A percentile compares a stretch with the other conserved stretches of the same genome.
Evolutionary conservation across 2,113 vertebrate species (phyloP).

Genomic region (Carassius auratus): DNA sequence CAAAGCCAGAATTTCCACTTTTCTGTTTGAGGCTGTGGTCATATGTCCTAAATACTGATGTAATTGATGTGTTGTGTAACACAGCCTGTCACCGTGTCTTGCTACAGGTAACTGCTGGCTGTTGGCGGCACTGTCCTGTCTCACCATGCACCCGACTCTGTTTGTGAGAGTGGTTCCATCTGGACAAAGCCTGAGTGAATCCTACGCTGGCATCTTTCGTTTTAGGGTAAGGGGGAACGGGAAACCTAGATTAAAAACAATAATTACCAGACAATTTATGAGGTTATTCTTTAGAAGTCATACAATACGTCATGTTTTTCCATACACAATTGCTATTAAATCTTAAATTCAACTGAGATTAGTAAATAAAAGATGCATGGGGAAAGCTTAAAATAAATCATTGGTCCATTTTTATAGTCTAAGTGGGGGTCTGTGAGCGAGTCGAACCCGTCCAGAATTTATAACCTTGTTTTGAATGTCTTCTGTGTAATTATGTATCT

Average conservation of each 20-base stretch:
- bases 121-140: constrained; percentile 77
- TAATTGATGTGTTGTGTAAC: neutral
- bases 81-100: neutral
- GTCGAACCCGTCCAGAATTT: neutral
- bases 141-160: constrained; percentile 75
- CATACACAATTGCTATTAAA: neutral
- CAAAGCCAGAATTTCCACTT: neutral
- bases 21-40: neutral
- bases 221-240: constrained; percentile 69
- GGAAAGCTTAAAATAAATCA: neutral
- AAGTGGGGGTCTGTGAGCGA: neutral
- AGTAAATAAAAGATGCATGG: neutral
- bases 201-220: constrained; percentile 77
- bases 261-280: neutral
- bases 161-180: constrained; percentile 78
- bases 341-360: neutral
- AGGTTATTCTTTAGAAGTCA: neutral
- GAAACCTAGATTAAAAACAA: neutral
- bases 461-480: constrained; percentile 9
- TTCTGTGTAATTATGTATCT: neutral
- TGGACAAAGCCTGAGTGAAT: constrained; percentile 69
- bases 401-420: neutral
- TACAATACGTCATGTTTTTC: neutral
- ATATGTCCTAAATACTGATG: neutral
- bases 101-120: constrained; percentile 80